Base-by-base conservation (phyloP, 2,113 vertebrate species). In the Xiphophorus maculatus region DNA sequence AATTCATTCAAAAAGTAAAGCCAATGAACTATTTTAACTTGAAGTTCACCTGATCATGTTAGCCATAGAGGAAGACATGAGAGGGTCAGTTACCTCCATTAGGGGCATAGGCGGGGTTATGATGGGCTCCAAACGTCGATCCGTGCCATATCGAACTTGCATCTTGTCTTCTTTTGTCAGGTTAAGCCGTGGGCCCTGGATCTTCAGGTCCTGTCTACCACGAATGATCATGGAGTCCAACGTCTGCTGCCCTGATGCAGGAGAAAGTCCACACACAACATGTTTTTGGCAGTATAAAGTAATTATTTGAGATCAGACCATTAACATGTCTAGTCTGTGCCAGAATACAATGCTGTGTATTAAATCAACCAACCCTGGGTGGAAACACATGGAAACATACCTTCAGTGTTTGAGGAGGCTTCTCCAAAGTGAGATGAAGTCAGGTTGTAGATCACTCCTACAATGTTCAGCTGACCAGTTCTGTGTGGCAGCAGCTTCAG, bases 101-200 rank as follows among this genome's bases (percentile, higher is more conserved):
- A 99, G 93, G 78, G 98, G 97, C 97, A 99, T 99, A 74, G 97
- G 95, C 27, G 96, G 95, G 2, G 95, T 95, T 83, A 99, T 95
- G 80, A 98, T 93, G 19, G 98, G 97, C 88, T 98, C 95, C 77
- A 99, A 93, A 54, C 98, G 96, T 15, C 94, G 94, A 88, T 99
- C 98, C 0, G 95, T 94, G 74, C 97, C 97, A 35, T 98, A 96
- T 71, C 90, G 95, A 80, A 99, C 95, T 0, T 94, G 95, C 5
- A 97, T 98, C 94, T 99, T 99, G 77, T 99, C 97, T 86, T 98
- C 98, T 91, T 99, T 99, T 84, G 97, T 99, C 89, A 93, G 92
- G 90, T 99, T 99, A 70, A 99, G 96, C 33, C 98, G 94, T 77
- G 96, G 97, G 9, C 98, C 98, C 80, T 95, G 96, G 80, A 99